These are phyloP conservation scores for Masnerella sp. DNA, from an alignment of 2,888 invertebrate species.

Conservation along the genomic window DNA sequence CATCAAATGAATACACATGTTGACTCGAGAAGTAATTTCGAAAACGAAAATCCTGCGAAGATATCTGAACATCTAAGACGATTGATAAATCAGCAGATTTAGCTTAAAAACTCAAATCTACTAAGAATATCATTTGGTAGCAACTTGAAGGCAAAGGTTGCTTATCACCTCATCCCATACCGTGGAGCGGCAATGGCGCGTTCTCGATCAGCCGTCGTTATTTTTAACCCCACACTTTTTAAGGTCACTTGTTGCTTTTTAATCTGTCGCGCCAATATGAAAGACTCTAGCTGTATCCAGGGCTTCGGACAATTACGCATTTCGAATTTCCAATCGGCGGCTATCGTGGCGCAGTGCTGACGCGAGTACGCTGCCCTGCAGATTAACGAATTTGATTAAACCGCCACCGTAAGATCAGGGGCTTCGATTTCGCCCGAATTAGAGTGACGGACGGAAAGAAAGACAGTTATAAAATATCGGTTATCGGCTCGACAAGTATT, in stretches of 20 bases:
- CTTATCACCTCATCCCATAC: constrained; percentile 66
- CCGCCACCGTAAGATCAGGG: constrained; percentile 47
- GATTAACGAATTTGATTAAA: constrained; percentile 59
- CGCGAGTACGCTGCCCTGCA: constrained; percentile 47
- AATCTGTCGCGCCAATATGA: constrained; percentile 68
- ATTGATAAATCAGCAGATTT: no score
- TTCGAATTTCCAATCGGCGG: constrained; percentile 62
- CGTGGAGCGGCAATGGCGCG: constrained; percentile 66
- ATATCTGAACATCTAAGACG: no score
- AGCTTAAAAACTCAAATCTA: no score
- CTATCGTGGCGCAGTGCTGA: constrained; percentile 56
- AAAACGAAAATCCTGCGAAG: no score
- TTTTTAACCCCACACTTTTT: constrained; percentile 75
- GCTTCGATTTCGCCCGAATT: constrained; percentile 36
- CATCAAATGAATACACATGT: no score
- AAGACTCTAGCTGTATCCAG: constrained; percentile 60
- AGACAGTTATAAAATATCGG: constrained; percentile 15
- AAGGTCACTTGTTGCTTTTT: constrained; percentile 77
- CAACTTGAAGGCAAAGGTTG: constrained; percentile 62
- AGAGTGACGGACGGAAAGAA: constrained; percentile 13
- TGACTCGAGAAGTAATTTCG: no score
- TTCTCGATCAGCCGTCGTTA: constrained; percentile 74
- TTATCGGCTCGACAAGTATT: constrained; percentile 13
- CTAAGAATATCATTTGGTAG: no score
- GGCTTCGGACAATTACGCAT: constrained; percentile 62